Evolutionary conservation across 2,888 invertebrate species (phyloP).

Genomic region (Sialis fuliginosa): DNA sequence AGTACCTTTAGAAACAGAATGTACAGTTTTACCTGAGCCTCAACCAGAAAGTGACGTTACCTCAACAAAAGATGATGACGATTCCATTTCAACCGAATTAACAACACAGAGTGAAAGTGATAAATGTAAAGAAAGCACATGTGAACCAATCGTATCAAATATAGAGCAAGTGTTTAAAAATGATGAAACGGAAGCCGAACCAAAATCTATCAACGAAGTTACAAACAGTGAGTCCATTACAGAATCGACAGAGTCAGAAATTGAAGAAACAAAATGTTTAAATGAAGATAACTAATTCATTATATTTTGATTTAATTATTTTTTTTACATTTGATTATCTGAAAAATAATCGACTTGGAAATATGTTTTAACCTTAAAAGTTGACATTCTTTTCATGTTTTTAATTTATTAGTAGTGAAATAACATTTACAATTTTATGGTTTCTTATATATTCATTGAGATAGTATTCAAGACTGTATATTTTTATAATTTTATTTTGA

Average conservation of each 20-base stretch:
- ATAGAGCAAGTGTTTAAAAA: not conserved
- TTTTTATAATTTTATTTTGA: too few relatives aligned
- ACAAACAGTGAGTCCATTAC: not conserved
- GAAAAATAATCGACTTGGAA: not conserved
- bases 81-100: not conserved
- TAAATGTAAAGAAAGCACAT: too few relatives aligned
- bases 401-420: too few relatives aligned
- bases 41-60: constrained; percentile 9
- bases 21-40: constrained; percentile 9
- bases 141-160: too few relatives aligned
- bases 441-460: too few relatives aligned
- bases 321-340: not conserved
- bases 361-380: not conserved
- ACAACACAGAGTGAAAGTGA: not conserved
- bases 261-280: not conserved
- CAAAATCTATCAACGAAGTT: not conserved
- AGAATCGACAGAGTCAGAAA: not conserved
- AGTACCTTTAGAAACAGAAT: constrained; percentile 13
- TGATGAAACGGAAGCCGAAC: not conserved
- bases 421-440: too few relatives aligned
- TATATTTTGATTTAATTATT: too few relatives aligned
- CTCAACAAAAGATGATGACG: not conserved
- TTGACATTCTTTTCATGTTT: too few relatives aligned
- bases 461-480: too few relatives aligned
- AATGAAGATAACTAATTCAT: not conserved